Evolutionary conservation across 2,113 vertebrate genomes (phyloP).

Genomic region (Toxotes chatareus): DNA sequence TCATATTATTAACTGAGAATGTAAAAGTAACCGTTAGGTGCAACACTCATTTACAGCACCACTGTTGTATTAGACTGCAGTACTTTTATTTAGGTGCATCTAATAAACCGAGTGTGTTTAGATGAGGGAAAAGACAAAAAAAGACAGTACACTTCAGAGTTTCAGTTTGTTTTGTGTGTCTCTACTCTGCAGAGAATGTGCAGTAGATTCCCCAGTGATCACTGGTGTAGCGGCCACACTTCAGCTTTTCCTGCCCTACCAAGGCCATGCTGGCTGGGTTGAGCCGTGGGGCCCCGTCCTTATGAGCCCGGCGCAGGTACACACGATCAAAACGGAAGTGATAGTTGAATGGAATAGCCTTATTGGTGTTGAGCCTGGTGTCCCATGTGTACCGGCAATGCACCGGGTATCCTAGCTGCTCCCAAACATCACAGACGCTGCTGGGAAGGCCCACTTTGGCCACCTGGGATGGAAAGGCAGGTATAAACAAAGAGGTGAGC

Average conservation of each 20-base stretch:
- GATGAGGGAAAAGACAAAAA: too few species aligned
- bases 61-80: too few species aligned
- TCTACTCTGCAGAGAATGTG: conserved; percentile 72
- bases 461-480: conserved; percentile 79
- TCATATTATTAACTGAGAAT: too few species aligned
- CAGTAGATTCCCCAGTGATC: conserved; percentile 95
- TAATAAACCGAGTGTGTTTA: too few species aligned
- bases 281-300: conserved; percentile 65
- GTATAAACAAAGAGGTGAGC: too few species aligned
- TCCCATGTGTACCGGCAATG: conserved; percentile 94
- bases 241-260: conserved; percentile 89
- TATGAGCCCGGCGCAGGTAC: conserved; percentile 82
- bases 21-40: too few species aligned
- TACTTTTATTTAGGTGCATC: too few species aligned
- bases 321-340: conserved; percentile 90
- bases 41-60: too few species aligned
- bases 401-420: conserved; percentile 87
- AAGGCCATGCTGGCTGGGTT: conserved; percentile 87
- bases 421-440: conserved; percentile 88
- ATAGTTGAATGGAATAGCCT: conserved; percentile 66
- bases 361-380: conserved; percentile 88
- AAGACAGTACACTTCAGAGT: too few species aligned
- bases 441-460: conserved; percentile 84
- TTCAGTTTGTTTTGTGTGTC: neutral
- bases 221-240: conserved; percentile 90